Conservation (phyloP, 2,888 invertebrate species). For the Penaeus monodon region DNA sequence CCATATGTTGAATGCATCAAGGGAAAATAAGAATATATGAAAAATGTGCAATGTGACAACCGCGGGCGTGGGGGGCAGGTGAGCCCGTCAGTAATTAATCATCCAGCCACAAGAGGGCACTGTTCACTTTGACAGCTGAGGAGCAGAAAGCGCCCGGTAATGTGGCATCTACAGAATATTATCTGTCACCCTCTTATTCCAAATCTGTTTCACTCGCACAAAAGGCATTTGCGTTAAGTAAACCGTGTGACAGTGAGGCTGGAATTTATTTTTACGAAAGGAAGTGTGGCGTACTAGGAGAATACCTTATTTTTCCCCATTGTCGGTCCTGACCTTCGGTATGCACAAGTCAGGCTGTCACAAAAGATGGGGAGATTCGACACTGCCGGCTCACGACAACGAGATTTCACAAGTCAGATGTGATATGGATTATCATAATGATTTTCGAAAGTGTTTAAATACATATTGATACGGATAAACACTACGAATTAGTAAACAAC, state of each 20-base stretch:
- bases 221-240: conserved; percentile 16
- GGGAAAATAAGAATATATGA: neutral
- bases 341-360: too few relatives aligned
- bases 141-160: conserved; percentile 46
- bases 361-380: too few relatives aligned
- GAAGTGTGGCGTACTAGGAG: conserved; percentile 2
- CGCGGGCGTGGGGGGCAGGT: conserved; percentile 24
- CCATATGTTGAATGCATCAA: neutral
- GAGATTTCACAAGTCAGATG: too few relatives aligned
- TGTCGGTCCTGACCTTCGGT: too few relatives aligned
- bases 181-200: conserved; percentile 33
- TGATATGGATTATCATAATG: too few relatives aligned
- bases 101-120: conserved; percentile 47
- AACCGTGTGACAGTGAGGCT: conserved; percentile 41
- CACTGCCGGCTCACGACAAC: too few relatives aligned
- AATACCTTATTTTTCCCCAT: too few relatives aligned
- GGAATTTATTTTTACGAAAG: conserved; percentile 11
- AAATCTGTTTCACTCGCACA: conserved; percentile 33
- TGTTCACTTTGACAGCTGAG: conserved; percentile 47
- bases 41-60: too few relatives aligned
- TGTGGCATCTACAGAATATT: conserved; percentile 38
- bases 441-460: too few relatives aligned
- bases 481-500: too few relatives aligned
- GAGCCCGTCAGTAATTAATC: conserved; percentile 49
- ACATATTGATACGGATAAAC: too few relatives aligned